These are phyloP conservation scores for Platycercus adscitus DNA, from an alignment of 2,113 vertebrate genomes.

Conservation along the genomic window DNA sequence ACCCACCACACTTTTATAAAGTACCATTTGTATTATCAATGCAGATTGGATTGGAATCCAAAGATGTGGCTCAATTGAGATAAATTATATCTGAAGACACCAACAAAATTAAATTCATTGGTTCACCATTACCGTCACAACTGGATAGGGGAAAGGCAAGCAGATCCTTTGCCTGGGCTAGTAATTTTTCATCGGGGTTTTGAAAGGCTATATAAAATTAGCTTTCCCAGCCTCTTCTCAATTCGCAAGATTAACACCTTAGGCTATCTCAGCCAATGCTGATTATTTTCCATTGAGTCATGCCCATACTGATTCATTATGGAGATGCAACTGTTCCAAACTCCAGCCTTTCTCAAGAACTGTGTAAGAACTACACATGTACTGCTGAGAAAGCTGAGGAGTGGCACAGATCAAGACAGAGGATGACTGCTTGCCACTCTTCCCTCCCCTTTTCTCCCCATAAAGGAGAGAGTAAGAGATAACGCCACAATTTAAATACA, in stretches of 20 bases:
- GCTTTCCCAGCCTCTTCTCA: neutral
- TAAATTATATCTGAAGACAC: neutral
- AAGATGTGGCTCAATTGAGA: neutral
- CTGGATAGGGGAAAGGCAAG: neutral
- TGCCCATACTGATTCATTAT: neutral
- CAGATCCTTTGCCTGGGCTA: neutral
- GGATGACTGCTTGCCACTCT: neutral
- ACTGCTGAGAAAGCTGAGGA: neutral
- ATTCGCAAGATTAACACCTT: neutral
- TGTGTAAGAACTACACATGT: neutral
- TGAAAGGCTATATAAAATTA: neutral
- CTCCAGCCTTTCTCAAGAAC: constrained; percentile 10
- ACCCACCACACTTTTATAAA: neutral
- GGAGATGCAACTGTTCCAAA: constrained; percentile 19
- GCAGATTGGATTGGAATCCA: neutral
- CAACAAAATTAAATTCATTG: neutral
- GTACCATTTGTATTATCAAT: neutral
- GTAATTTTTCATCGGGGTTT: neutral
- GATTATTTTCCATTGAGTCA: constrained; percentile 42
- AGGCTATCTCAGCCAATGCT: neutral
- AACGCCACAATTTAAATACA: neutral
- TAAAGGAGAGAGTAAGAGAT: neutral
- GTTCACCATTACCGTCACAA: neutral
- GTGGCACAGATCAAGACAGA: neutral
- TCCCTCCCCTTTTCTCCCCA: neutral